phyloP scores from a whole-genome alignment of 2,113 vertebrate species.

The Hippocampus comes region DNA sequence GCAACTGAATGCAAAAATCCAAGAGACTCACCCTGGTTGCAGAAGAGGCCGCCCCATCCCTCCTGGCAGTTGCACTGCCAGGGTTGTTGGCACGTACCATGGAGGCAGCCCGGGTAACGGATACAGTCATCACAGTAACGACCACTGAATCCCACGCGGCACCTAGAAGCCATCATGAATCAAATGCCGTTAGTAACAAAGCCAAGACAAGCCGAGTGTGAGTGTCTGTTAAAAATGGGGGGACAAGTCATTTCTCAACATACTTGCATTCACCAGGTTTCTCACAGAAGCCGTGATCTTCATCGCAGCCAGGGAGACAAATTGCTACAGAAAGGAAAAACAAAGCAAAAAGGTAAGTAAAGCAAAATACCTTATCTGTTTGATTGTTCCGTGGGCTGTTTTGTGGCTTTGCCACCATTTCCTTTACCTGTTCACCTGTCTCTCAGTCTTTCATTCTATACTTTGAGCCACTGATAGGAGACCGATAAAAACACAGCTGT shows the following conservation, averaged over 20 bases:
- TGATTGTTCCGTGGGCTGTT: slow-evolving; percentile 8
- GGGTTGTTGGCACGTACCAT: slow-evolving; percentile 96
- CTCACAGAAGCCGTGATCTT: slow-evolving; percentile 93
- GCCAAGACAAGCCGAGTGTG: neutral
- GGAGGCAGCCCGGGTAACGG: slow-evolving; percentile 94
- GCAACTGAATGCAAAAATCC: slow-evolving; percentile 5
- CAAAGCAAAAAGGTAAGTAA: slow-evolving; percentile 27
- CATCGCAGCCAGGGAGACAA: slow-evolving; percentile 94
- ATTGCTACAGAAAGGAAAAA: slow-evolving; percentile 77
- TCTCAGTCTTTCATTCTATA: neutral
- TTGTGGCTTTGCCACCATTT: slow-evolving; percentile 1
- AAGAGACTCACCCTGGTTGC: slow-evolving; percentile 89
- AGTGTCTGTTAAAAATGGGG: neutral
- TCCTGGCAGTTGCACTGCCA: slow-evolving; percentile 99
- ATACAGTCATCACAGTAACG: slow-evolving; percentile 97
- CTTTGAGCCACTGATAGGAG: slow-evolving; percentile 2
- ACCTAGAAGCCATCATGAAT: slow-evolving; percentile 72
- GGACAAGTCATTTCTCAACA: slow-evolving; percentile 57
- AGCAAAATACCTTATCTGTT: slow-evolving; percentile 19
- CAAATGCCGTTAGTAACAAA: slow-evolving; percentile 7
- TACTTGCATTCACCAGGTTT: slow-evolving; percentile 99
- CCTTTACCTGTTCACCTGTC: slow-evolving; percentile 14
- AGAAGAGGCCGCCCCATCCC: slow-evolving; percentile 98
- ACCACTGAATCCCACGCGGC: slow-evolving; percentile 94
- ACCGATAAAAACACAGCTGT: slow-evolving; percentile 3